A percentile compares a stretch with the other conserved stretches of the same genome.
These are phyloP conservation scores for Cyanoliseus patagonus DNA, from an alignment of 2,113 vertebrate genomes.

Conservation along the genomic window DNA sequence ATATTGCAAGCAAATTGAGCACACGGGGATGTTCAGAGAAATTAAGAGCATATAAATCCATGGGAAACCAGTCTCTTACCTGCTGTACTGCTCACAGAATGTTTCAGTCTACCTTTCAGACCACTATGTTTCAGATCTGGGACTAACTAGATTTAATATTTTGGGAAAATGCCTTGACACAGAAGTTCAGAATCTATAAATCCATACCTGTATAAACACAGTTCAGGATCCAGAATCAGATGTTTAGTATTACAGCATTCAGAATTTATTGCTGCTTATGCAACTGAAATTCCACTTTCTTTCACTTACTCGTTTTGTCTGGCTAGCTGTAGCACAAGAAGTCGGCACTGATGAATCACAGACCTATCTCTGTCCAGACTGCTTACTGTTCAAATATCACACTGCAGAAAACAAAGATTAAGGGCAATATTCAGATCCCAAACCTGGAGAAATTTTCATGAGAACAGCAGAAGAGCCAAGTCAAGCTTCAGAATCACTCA, in stretches of 20 bases:
- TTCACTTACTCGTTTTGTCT: background rate
- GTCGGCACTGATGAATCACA: background rate
- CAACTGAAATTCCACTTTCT: background rate
- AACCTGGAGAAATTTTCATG: background rate
- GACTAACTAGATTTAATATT: background rate
- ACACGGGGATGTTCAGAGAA: background rate
- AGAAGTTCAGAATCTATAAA: background rate
- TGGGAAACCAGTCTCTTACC: background rate
- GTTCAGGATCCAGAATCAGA: background rate
- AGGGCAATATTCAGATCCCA: background rate
- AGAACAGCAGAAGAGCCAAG: background rate
- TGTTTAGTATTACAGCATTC: background rate
- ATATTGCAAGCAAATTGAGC: background rate
- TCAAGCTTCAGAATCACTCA: background rate
- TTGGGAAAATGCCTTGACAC: background rate
- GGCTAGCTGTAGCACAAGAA: background rate
- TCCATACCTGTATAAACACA: background rate
- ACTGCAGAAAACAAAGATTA: background rate
- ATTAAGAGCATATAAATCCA: background rate
- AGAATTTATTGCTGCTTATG: background rate
- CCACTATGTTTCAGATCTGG: background rate
- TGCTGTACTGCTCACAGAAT: background rate
- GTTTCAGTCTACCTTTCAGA: background rate
- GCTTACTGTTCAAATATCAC: background rate
- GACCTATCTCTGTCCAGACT: background rate